Conservation (phyloP, 2,797 vertebrate species). For the Loris lydekkerianus region DNA sequence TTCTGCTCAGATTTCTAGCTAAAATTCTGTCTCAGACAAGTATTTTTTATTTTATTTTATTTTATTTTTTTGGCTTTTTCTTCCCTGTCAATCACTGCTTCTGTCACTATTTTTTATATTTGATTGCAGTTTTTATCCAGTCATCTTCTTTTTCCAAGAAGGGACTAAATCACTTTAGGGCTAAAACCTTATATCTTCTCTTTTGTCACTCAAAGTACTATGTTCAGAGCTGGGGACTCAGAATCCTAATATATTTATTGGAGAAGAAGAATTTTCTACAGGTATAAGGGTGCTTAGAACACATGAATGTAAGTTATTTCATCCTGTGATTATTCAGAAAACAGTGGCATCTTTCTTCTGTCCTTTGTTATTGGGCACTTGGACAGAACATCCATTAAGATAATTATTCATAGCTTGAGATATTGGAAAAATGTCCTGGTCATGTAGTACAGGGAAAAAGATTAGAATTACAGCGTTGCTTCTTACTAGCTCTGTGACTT, state of each 20-base stretch:
- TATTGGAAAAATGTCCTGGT: neutral
- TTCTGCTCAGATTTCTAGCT: neutral
- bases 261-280: neutral
- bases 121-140: neutral
- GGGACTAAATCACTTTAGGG: neutral
- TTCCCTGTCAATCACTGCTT: neutral
- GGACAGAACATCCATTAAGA: neutral
- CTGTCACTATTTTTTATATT: neutral
- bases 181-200: neutral
- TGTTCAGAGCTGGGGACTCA: neutral
- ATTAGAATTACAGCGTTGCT: neutral
- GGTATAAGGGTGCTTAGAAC: neutral
- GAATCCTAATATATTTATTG: neutral
- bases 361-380: neutral
- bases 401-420: neutral
- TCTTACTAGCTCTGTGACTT: neutral
- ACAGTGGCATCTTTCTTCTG: neutral
- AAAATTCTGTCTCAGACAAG: neutral
- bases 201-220: neutral
- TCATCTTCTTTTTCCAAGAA: neutral
- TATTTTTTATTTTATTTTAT: neutral
- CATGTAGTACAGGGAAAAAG: neutral
- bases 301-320: constrained; percentile 8
- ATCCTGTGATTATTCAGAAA: neutral
- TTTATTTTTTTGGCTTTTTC: neutral